Conservation (phyloP, 2,113 vertebrate species). For the Hemicordylus capensis region DNA sequence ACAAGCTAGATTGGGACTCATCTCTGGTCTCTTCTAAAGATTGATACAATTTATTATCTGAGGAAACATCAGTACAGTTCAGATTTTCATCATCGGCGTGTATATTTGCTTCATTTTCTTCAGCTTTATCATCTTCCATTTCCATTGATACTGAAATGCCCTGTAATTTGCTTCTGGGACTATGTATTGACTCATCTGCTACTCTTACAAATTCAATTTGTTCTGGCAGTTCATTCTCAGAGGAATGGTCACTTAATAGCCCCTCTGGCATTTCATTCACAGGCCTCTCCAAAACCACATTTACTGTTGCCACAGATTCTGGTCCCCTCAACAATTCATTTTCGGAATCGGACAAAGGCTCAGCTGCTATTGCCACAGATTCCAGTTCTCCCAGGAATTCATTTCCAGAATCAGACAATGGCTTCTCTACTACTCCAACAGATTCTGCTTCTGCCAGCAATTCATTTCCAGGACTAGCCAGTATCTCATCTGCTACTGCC, state of each 20-base stretch:
- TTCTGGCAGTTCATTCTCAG: background rate
- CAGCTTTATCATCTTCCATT: conserved; percentile 6
- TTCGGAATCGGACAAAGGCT: conserved; percentile 5
- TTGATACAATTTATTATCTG: conserved; percentile 36
- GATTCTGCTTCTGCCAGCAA: conserved; percentile 5
- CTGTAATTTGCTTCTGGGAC: background rate
- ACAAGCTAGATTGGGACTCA: conserved; percentile 42
- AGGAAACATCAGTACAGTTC: conserved; percentile 28
- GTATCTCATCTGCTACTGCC: conserved; percentile 2
- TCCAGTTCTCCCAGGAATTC: conserved; percentile 39
- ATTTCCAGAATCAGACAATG: conserved; percentile 15
- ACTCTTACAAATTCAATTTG: conserved; percentile 31
- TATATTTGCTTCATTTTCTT: conserved; percentile 41
- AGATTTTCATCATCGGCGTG: conserved; percentile 36
- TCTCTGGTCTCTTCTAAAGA: conserved; percentile 54
- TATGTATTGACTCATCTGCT: conserved; percentile 39
- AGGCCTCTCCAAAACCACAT: conserved; percentile 16
- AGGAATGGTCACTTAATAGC: conserved; percentile 16
- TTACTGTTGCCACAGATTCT: conserved; percentile 34
- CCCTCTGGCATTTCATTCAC: conserved; percentile 29
- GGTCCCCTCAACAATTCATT: conserved; percentile 43
- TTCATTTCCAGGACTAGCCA: conserved; percentile 24
- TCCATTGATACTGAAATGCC: conserved; percentile 44
- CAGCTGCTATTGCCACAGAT: conserved; percentile 31
- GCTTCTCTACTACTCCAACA: conserved; percentile 33